A percentile compares a stretch with the other conserved stretches of the same genome.
phyloP scores from a whole-genome alignment of 2,113 vertebrate species.

The Xiphophorus couchianus region DNA sequence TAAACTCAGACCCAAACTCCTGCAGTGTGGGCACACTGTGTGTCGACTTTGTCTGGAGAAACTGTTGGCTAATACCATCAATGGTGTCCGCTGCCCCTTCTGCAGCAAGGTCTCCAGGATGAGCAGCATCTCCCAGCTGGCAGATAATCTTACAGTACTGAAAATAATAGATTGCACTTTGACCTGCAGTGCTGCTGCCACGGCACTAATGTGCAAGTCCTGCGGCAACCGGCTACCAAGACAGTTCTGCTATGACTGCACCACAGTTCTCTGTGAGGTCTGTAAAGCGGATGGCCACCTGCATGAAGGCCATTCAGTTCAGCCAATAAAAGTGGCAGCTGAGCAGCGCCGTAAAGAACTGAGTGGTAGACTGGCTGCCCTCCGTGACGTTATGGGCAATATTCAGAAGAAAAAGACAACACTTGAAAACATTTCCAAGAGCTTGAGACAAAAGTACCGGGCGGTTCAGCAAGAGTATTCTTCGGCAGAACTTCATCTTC shows the following conservation, averaged over 20 bases:
- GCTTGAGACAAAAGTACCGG: conserved; percentile 86
- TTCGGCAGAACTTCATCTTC: conserved; percentile 87
- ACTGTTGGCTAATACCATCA: conserved; percentile 93
- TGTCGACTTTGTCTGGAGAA: conserved; percentile 95
- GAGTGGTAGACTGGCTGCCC: conserved; percentile 80
- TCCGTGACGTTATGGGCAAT: conserved; percentile 87
- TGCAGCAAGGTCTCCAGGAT: conserved; percentile 95
- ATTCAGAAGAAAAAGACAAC: conserved; percentile 89
- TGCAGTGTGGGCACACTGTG: conserved; percentile 95
- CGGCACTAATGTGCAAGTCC: conserved; percentile 89
- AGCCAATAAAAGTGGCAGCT: conserved; percentile 86
- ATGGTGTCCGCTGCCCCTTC: conserved; percentile 95
- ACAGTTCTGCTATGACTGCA: conserved; percentile 89
- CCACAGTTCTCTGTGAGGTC: conserved; percentile 86
- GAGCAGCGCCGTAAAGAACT: conserved; percentile 90
- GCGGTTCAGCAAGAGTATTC: conserved; percentile 91
- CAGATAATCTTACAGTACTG: conserved; percentile 94
- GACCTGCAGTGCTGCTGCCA: conserved; percentile 83
- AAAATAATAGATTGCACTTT: conserved; percentile 93
- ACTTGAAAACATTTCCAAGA: conserved; percentile 87
- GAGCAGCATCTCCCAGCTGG: conserved; percentile 89
- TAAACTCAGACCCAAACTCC: conserved; percentile 91
- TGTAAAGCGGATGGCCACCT: conserved; percentile 85
- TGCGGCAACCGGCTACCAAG: conserved; percentile 89
- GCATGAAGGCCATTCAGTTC: conserved; percentile 84